Conservation (phyloP, 2,113 vertebrate genomes). For the Rhabdornis inornatus region DNA sequence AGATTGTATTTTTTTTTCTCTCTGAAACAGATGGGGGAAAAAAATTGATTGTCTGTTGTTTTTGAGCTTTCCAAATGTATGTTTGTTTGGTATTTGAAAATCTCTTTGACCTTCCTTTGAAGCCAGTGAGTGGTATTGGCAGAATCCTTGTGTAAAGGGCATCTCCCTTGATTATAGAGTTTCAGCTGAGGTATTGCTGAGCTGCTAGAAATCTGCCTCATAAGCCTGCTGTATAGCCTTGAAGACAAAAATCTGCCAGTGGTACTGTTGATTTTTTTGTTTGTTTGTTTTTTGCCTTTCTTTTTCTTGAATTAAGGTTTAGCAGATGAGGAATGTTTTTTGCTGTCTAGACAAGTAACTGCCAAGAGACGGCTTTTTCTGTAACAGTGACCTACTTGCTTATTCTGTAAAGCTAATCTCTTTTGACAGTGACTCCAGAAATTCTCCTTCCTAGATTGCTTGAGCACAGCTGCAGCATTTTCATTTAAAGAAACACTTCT, state of each 20-base stretch:
- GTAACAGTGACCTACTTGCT: conserved; percentile 71
- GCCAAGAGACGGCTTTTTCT: conserved; percentile 49
- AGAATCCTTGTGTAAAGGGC: conserved; percentile 16
- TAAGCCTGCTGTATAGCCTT: not conserved
- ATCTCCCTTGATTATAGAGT: not conserved
- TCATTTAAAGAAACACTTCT: conserved; percentile 31
- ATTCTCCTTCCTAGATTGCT: conserved; percentile 57
- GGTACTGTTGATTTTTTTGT: not conserved
- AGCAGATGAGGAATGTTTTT: conserved; percentile 42
- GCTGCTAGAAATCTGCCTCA: not conserved
- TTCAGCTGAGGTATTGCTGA: not conserved
- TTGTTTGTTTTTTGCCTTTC: not conserved
- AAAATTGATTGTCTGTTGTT: not conserved
- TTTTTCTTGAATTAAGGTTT: conserved; percentile 23
- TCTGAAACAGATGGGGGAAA: not conserved
- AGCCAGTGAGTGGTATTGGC: not conserved
- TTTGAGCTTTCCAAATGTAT: not conserved
- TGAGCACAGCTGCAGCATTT: conserved; percentile 42
- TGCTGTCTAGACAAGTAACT: conserved; percentile 53
- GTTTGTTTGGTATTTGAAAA: conserved; percentile 29
- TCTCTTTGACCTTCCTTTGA: conserved; percentile 15
- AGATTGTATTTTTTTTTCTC: not conserved
- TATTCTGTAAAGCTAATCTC: conserved; percentile 61
- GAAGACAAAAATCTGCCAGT: conserved; percentile 9
- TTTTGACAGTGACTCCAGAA: conserved; percentile 64